Evolutionary conservation across 2,113 vertebrate species (phyloP).

Genomic region (Pristiophorus japonicus): DNA sequence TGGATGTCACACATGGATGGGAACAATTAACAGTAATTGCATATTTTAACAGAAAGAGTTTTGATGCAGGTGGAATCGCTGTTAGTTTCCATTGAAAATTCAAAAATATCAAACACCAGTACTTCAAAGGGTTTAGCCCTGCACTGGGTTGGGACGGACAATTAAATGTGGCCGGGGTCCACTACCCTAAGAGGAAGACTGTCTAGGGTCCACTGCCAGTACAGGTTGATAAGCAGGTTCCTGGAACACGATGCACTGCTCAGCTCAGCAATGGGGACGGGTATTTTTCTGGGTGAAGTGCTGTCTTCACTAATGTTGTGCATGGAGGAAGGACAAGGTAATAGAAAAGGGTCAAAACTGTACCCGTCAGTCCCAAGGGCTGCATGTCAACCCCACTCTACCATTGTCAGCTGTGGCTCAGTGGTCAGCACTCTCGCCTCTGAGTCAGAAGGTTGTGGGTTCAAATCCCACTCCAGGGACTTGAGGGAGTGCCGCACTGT

Average conservation of each 20-base stretch:
- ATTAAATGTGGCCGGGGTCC: background rate
- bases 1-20: background rate
- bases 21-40: background rate
- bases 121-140: background rate
- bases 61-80: background rate
- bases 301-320: too few species aligned
- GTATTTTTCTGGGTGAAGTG: too few species aligned
- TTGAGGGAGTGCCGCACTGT: too few species aligned
- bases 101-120: background rate
- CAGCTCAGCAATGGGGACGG: background rate
- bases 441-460: too few species aligned
- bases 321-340: too few species aligned
- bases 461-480: too few species aligned
- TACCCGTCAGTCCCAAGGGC: background rate
- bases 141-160: background rate
- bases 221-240: background rate
- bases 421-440: too few species aligned
- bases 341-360: background rate
- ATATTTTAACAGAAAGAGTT: background rate
- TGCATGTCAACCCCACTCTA: too few species aligned
- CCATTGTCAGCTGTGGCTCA: too few species aligned
- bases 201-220: too few species aligned
- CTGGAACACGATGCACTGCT: background rate
- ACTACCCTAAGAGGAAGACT: background rate
- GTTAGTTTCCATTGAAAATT: background rate